Base-by-base conservation (phyloP, 2,888 invertebrate genomes). In the Gastrophysa polygoni region DNA sequence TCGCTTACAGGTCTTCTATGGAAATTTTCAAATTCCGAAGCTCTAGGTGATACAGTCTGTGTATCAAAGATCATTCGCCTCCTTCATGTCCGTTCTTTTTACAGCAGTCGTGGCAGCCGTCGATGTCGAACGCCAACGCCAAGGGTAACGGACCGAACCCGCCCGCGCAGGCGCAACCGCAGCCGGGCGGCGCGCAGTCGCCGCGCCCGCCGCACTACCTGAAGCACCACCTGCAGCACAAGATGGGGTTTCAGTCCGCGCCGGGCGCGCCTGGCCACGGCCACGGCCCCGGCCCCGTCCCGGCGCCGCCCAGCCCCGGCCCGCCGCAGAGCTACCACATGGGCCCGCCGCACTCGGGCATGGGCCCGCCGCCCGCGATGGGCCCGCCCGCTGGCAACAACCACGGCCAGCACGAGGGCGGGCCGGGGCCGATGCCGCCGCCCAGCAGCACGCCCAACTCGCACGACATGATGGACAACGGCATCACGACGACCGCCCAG, bases 201-300 rank as follows among this genome's bases (percentile, higher is more conserved):
- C 74, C 81, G 29, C 82, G 83, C 69, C 87, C 86, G 65, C 82
- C 87, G 57, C 86, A 87, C 81, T 89, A 89, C 84, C 84, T 89
- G 79, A 89, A 89, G 77, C 88, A 89, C 79, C 89, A 89, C 81
- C 82, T 87, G 64, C 86, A 89, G 83, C 89, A 90, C 80, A 90
- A 90, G 83, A 87, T 89, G 81, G 86, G 86, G 64, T 87, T 86
- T 75, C 85, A 83, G 34, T 74, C 69, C 68, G 79, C 75, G 34
- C 82, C 83, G n/a, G n/a, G n/a, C n/a, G n/a, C n/a, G n/a, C n/a
- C n/a, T n/a, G n/a, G n/a, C n/a, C n/a, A n/a, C n/a, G n/a, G n/a
- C n/a, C n/a, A 82, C 83, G 61, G 86, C 87, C 85, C 87, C 61
- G 86, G 85, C 78, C 85, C 86, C 62, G 85, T 85, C 68, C 83